These are phyloP conservation scores for Serripes groenlandicus DNA, from an alignment of 2,888 invertebrate genomes.

Conservation along the genomic window DNA sequence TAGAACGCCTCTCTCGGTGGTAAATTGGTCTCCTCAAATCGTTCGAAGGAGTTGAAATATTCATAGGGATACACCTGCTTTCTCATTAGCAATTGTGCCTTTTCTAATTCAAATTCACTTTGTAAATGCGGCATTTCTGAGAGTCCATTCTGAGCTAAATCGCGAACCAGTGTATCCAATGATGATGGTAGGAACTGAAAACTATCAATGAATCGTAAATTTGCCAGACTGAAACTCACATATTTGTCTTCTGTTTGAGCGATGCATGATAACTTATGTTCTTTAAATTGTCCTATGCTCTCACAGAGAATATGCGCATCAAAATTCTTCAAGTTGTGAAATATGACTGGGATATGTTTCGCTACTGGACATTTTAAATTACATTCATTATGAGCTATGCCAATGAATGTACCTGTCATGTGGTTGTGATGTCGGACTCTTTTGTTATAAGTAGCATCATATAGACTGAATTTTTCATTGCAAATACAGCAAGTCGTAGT, in stretches of 20 bases:
- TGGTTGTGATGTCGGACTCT: constrained; percentile 22
- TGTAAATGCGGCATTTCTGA: constrained; percentile 1
- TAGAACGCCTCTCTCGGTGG: constrained; percentile 22
- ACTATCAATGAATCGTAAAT: constrained; percentile 27
- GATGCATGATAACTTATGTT: constrained; percentile 5
- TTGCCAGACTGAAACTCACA: constrained; percentile 25
- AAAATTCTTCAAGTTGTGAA: too few relatives aligned
- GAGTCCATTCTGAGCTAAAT: constrained; percentile 31
- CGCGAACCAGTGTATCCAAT: constrained; percentile 26
- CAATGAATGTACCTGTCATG: constrained; percentile 21
- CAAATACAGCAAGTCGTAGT: constrained; percentile 21
- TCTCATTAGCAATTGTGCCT: constrained; percentile 17
- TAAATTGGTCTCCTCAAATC: constrained; percentile 9
- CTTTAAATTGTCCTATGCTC: too few relatives aligned
- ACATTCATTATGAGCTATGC: constrained; percentile 20
- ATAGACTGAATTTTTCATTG: constrained; percentile 15
- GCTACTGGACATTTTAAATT: constrained; percentile 28
- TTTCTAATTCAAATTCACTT: constrained; percentile 1
- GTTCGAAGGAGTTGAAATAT: constrained; percentile 23
- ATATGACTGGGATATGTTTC: too few relatives aligned
- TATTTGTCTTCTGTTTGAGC: constrained; percentile 27
- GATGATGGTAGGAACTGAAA: too few relatives aligned
- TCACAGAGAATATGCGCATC: too few relatives aligned
- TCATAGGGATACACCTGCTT: constrained; percentile 45
- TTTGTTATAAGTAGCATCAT: constrained; percentile 16